phyloP scores from a whole-genome alignment of 2,888 invertebrate species.

The Julus scanicus region DNA sequence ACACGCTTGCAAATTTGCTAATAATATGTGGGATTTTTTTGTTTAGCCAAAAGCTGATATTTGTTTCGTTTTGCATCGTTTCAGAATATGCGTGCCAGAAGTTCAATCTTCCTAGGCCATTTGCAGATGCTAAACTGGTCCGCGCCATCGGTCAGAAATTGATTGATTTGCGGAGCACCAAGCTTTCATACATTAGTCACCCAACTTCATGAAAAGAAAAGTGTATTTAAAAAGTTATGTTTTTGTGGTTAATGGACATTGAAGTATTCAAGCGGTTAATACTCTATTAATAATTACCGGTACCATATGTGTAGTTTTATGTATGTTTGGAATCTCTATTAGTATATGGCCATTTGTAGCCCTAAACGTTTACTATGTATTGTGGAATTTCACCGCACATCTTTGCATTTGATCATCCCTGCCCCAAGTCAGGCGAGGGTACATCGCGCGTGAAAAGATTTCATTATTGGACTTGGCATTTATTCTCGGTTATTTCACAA shows the following conservation, averaged over 20 bases:
- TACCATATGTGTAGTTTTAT: slow-evolving; percentile 10
- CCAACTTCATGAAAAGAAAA: neutral
- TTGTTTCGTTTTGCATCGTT: neutral
- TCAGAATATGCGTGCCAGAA: slow-evolving; percentile 11
- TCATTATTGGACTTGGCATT: slow-evolving; percentile 27
- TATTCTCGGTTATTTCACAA: neutral
- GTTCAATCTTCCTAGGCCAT: slow-evolving; percentile 18
- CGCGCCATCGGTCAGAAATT: slow-evolving; percentile 12
- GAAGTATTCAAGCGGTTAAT: slow-evolving; percentile 27
- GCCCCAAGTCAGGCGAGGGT: neutral
- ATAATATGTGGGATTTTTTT: neutral
- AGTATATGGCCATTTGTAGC: neutral
- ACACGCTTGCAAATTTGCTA: neutral
- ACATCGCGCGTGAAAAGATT: neutral
- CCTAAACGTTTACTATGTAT: neutral
- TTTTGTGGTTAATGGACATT: slow-evolving; percentile 30
- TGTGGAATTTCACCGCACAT: slow-evolving; percentile 23
- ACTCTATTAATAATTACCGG: slow-evolving; percentile 39
- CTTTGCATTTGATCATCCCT: slow-evolving; percentile 9
- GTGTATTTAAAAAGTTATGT: slow-evolving; percentile 4
- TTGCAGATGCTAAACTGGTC: neutral
- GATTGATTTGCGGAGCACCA: slow-evolving; percentile 23
- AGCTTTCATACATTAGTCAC: slow-evolving; percentile 2
- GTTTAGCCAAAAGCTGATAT: neutral
- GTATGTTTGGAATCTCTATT: slow-evolving; percentile 6